Base-by-base conservation (phyloP, 2,113 vertebrate genomes). In the Aplodontia rufa region DNA sequence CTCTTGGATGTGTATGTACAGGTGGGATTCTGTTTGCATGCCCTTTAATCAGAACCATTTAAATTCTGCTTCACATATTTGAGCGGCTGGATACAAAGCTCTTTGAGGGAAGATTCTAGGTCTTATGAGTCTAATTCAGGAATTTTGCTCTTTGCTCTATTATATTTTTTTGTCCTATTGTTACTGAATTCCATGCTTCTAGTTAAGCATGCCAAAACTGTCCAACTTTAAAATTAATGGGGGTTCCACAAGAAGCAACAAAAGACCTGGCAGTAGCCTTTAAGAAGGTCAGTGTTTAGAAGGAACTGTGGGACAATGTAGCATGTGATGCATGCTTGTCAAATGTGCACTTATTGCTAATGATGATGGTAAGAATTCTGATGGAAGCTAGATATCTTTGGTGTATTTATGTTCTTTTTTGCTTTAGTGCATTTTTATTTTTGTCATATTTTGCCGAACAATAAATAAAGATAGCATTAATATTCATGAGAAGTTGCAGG, bases 401-500 rank as follows among this genome's bases (percentile, higher is more conserved):
- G 97, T 88, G n/a, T 95, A 28, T 93, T 91, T 8, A 0, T 96
- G 94, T 94, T 97, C 87, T 87, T 95, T 97, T 96, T 87, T 0
- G 2, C 95, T 96, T 55, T 95, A 87, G 64, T 95, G 94, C 95
- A 95, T 96, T 96, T 97, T 97, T 97, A 97, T 97, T 97, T 97
- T 96, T 97, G 96, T 97, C 95, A 87, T 95, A 95, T 96, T 96
- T 97, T 94, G 83, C 84, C 84, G 81, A 94, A 97, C 96, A 97
- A 95, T 97, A 98, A 97, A 94, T 97, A 97, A 96, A 97, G 94
- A 92, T 32, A 55, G 37, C 53, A 96, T 98, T 97, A 96, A 98
- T 97, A 98, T 97, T 97, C 96, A 97, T 96, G 96, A 97, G 86
- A 91, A 49, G 58, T 92, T 97, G 82, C 86, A 91, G 88, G 71